These are phyloP conservation scores for Dipodomys stephensi DNA, from an alignment of 2,113 vertebrate genomes.

Conservation along the genomic window DNA sequence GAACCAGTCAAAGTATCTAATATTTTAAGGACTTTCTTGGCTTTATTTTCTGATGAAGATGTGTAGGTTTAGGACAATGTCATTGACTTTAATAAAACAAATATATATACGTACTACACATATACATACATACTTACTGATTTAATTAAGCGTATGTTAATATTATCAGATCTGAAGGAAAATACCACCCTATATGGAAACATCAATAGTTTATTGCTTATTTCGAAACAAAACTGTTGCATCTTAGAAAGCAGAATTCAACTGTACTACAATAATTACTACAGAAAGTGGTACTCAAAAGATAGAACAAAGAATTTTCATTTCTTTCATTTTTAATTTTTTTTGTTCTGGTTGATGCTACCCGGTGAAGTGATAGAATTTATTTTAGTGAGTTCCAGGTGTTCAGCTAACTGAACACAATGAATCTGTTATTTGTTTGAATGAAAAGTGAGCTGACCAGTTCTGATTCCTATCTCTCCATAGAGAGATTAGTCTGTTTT, in stretches of 20 bases:
- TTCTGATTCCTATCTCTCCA: not conserved
- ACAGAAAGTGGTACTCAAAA: not conserved
- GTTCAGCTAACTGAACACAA: not conserved
- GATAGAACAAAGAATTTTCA: not conserved
- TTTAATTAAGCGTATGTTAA: not conserved
- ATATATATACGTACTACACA: not conserved
- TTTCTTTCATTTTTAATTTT: not conserved
- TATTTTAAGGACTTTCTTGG: not conserved
- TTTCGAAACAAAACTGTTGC: slow-evolving; percentile 21
- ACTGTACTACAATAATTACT: not conserved
- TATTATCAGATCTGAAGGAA: not conserved
- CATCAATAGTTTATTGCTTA: not conserved
- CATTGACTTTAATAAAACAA: slow-evolving; percentile 20
- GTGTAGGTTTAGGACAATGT: not conserved
- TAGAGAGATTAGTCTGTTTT: not conserved
- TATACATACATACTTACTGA: not conserved
- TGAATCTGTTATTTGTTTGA: not conserved
- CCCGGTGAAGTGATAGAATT: slow-evolving; percentile 12
- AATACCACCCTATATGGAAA: not conserved
- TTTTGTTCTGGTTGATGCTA: slow-evolving; percentile 26
- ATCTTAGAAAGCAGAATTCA: slow-evolving; percentile 24
- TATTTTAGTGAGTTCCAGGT: slow-evolving; percentile 36
- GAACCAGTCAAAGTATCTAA: not conserved
- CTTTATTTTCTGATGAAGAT: not conserved
- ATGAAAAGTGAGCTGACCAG: not conserved